Evolutionary conservation across 1,140 invertebrate species (phyloP).

Genomic region (Drosophila mojavensis): DNA sequence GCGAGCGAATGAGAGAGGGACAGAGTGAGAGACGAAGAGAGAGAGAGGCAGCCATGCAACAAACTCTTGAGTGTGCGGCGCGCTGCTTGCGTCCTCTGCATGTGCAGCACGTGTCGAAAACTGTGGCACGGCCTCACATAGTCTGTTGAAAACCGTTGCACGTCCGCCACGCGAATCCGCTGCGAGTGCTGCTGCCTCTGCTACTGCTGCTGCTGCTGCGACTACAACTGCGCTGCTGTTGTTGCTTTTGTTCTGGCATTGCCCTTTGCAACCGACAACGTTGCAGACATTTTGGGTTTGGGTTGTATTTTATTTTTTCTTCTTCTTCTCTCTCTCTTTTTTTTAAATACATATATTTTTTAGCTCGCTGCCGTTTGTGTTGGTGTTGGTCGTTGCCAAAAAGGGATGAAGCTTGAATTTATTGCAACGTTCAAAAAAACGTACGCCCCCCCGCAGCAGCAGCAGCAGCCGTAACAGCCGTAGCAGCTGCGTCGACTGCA

Average conservation of each 20-base stretch:
- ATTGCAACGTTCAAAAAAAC: slow-evolving; percentile 52
- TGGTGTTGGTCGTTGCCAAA: slow-evolving; percentile 58
- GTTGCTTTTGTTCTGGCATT: slow-evolving; percentile 31
- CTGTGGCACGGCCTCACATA: slow-evolving; percentile 56
- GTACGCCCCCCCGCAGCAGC: slow-evolving; percentile 10
- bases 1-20: neutral
- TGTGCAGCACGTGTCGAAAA: slow-evolving; percentile 73
- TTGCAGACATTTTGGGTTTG: slow-evolving; percentile 73
- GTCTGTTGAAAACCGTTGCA: slow-evolving; percentile 71
- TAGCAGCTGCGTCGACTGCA: slow-evolving; percentile 18
- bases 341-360: slow-evolving; percentile 19
- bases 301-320: slow-evolving; percentile 44
- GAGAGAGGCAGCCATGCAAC: slow-evolving; percentile 24
- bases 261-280: slow-evolving; percentile 60
- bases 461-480: slow-evolving; percentile 7
- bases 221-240: neutral
- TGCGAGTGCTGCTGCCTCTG: neutral
- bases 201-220: neutral
- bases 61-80: slow-evolving; percentile 24
- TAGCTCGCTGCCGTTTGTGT: slow-evolving; percentile 51
- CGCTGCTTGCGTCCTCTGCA: slow-evolving; percentile 38
- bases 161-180: slow-evolving; percentile 65
- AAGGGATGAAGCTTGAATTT: slow-evolving; percentile 75
- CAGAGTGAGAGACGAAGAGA: neutral
- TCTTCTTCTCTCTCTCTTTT: slow-evolving; percentile 3